Conservation (phyloP, 2,113 vertebrate genomes). For the Ageneiosus marmoratus region DNA sequence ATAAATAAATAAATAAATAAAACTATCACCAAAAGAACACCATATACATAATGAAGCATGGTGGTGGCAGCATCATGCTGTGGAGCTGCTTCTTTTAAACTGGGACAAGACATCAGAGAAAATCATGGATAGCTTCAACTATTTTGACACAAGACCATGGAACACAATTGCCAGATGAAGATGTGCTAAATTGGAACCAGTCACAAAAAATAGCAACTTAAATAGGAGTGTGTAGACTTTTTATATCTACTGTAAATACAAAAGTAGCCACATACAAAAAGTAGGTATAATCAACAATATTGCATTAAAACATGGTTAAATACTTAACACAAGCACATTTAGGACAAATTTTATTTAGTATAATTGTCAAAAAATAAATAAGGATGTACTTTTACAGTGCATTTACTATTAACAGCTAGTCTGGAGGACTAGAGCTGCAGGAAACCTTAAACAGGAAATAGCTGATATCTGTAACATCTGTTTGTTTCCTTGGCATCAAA, state of each 20-base stretch:
- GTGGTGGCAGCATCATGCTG: too few species aligned
- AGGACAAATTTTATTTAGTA: not conserved
- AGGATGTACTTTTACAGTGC: not conserved
- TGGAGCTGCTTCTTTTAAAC: too few species aligned
- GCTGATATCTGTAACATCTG: not conserved
- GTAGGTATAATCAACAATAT: too few species aligned
- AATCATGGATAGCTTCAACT: not conserved
- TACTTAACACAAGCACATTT: not conserved
- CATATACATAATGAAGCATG: too few species aligned
- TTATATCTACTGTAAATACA: too few species aligned
- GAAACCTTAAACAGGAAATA: not conserved
- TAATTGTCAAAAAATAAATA: not conserved
- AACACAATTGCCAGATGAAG: not conserved
- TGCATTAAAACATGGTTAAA: not conserved
- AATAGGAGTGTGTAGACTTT: too few species aligned
- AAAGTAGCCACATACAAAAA: too few species aligned
- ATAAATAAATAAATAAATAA: too few species aligned
- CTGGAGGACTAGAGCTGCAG: not conserved
- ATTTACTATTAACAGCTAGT: not conserved
- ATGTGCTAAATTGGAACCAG: not conserved
- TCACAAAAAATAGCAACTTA: too few species aligned
- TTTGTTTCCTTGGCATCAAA: not conserved
- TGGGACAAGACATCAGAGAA: too few species aligned
- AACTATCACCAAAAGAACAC: too few species aligned
- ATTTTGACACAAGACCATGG: not conserved